Evolutionary conservation across 2,888 invertebrate species (phyloP), one percentile per base, ranked within the genome.

Genomic region (Lingula anatina): DNA sequence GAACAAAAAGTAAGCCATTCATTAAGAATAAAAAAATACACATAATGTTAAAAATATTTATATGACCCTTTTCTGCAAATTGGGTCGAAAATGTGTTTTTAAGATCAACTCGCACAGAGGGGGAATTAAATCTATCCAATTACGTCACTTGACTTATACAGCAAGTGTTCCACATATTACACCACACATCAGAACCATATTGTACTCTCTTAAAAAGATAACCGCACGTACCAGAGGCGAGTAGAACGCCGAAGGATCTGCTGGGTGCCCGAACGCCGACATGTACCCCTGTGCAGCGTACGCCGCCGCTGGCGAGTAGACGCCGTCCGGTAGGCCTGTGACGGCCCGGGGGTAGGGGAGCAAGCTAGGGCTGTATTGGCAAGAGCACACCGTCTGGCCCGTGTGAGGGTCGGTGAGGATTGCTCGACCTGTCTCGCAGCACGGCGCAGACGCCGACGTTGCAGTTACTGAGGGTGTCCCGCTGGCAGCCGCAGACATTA

Each of bases 221-320:
- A n/a, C n/a, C n/a, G n/a, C n/a, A 70, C 92, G 86, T 83, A 94
- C 93, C 87, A 94, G 78, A 63, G 93, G 91, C 56, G 92, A 90
- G 80, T 93, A 93, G 81, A 94, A 94, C 49, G 93, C 92, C 44
- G 93, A 92, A 72, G 91, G 91, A 42, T 77, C 77, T 76, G 74
- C 62, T n/a, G n/a, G n/a, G n/a, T n/a, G n/a, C 1, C 73, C 70
- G 5, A 74, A 61, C 15, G 76, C 72, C 31, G 76, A 71, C 31
- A 77, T 66, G 58, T 76, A 76, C 7, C 73, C 71, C 51, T 73
- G 73, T 27, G 71, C 66, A 23, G 47, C 48, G 46, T 68, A 69
- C 9, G 62, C 61, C 41, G 62, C 61, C 23, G 71, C 72, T 15
- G 52, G 53, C 7, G 65, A 64, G 9, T 64, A 63, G 36, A 73